Evolutionary conservation across 92 coral and sea anemone genomes (phyloP).

Genomic region (Bergia puertoricense): DNA sequence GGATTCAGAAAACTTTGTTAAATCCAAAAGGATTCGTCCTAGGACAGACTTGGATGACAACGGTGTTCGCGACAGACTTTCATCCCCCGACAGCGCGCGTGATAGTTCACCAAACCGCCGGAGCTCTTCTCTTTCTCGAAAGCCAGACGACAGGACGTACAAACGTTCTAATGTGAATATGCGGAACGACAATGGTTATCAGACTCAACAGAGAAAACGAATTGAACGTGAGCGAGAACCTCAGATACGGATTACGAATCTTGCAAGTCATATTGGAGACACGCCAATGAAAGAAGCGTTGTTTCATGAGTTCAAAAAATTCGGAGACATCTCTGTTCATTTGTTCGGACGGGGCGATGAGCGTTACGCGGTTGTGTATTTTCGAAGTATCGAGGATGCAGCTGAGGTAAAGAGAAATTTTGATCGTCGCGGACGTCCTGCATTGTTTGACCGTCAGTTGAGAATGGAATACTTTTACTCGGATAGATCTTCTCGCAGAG

Average conservation of each 20-base stretch:
- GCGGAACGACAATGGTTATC: constrained; percentile 94
- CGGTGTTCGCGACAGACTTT: constrained; percentile 90
- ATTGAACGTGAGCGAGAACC: constrained; percentile 89
- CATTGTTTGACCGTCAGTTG: constrained; percentile 86
- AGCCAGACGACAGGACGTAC: constrained; percentile 89
- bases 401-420: constrained; percentile 88
- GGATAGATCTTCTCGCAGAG: constrained; percentile 81
- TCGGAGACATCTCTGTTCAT: constrained; percentile 86
- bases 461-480: constrained; percentile 77
- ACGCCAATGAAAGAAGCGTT: constrained; percentile 87
- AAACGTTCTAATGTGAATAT: constrained; percentile 87
- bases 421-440: constrained; percentile 91
- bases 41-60: constrained; percentile 88
- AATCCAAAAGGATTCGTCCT: constrained; percentile 92
- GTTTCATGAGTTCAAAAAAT: constrained; percentile 98
- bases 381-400: constrained; percentile 95
- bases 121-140: constrained; percentile 92
- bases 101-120: constrained; percentile 97
- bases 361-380: constrained; percentile 96
- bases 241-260: constrained; percentile 89
- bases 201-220: constrained; percentile 77
- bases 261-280: constrained; percentile 87
- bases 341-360: constrained; percentile 97
- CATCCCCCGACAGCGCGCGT: constrained; percentile 98
- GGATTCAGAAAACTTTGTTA: constrained; percentile 95